phyloP scores from a whole-genome alignment of 2,888 invertebrate genomes.

The Cyclophora albipunctata region DNA sequence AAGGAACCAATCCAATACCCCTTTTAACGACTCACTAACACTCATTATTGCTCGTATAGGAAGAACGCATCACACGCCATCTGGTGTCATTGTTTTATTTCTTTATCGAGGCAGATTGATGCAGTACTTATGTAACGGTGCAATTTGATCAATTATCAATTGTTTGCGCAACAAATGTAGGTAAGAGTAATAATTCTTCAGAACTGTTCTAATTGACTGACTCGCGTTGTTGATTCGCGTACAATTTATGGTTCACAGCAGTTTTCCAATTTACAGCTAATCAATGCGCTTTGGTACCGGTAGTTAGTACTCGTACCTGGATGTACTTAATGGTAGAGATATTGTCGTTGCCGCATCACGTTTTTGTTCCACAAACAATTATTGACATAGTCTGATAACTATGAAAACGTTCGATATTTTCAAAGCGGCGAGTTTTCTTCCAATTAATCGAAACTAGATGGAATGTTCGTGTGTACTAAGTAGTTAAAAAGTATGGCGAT shows the following conservation, averaged over 20 bases:
- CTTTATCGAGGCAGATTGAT: constrained; percentile 1
- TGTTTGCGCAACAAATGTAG: constrained; percentile 7
- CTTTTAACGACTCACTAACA: neutral
- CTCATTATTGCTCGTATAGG: constrained; percentile 19
- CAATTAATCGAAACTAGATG: constrained; percentile 16
- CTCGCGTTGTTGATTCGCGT: neutral
- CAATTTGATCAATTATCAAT: constrained; percentile 7
- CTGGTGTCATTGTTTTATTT: constrained; percentile 19
- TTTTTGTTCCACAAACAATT: constrained; percentile 48
- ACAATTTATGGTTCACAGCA: neutral
- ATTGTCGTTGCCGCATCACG: constrained; percentile 10
- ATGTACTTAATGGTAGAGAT: constrained; percentile 32
- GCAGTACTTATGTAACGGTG: constrained; percentile 17
- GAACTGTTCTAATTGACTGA: neutral
- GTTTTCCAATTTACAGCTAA: constrained; percentile 3
- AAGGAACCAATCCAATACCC: neutral
- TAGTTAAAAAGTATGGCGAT: constrained; percentile 1
- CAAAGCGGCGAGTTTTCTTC: constrained; percentile 14
- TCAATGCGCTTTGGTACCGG: constrained; percentile 6
- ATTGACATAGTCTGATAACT: constrained; percentile 67
- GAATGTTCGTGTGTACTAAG: neutral
- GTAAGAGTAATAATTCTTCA: constrained; percentile 3
- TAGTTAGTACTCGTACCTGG: constrained; percentile 27
- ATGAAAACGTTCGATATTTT: constrained; percentile 39
- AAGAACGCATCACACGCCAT: constrained; percentile 21